Evolutionary conservation across 2,797 vertebrate genomes (phyloP).

Genomic region (Pteropus rufus): DNA sequence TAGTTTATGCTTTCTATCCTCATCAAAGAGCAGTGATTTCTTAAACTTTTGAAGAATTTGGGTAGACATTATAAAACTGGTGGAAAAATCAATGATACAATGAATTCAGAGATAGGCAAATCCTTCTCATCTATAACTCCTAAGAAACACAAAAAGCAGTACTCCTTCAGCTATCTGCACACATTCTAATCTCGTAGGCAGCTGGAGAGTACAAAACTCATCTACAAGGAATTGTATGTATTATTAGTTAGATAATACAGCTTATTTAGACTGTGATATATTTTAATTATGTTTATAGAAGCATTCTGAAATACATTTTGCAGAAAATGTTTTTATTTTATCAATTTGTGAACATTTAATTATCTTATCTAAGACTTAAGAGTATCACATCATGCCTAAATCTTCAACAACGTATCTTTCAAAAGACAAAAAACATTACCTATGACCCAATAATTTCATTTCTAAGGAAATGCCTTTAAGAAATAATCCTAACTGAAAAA

Average conservation of each 20-base stretch:
- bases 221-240: constrained; percentile 6
- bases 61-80: background rate
- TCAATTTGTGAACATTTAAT: background rate
- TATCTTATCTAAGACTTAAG: background rate
- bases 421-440: background rate
- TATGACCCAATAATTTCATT: background rate
- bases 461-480: background rate
- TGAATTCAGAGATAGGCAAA: background rate
- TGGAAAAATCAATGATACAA: background rate
- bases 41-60: background rate
- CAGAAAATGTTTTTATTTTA: constrained; percentile 19
- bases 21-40: background rate
- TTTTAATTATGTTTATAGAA: constrained; percentile 44
- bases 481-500: constrained; percentile 15
- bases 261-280: background rate
- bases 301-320: background rate
- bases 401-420: background rate
- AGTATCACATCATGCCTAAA: background rate
- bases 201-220: background rate
- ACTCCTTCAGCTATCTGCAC: background rate
- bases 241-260: background rate
- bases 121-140: background rate
- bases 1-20: background rate
- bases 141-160: background rate
- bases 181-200: background rate